These are phyloP conservation scores for Aldabrachelys gigantea DNA, from an alignment of 2,113 vertebrate genomes.

Conservation along the genomic window DNA sequence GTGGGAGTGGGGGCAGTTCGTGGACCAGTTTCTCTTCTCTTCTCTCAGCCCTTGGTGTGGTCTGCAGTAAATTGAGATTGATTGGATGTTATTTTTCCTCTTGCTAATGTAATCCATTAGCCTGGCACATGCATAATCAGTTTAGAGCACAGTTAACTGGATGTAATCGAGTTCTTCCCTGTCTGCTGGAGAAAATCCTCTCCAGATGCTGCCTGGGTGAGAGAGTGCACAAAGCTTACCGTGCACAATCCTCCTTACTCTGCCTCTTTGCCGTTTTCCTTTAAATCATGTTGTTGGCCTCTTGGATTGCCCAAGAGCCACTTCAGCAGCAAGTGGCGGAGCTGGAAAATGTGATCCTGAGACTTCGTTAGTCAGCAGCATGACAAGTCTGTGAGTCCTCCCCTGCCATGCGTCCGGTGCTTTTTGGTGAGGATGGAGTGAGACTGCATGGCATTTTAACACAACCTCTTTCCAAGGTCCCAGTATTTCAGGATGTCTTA, in stretches of 20 bases:
- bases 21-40: constrained; percentile 87
- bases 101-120: constrained; percentile 99
- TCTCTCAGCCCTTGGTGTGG: constrained; percentile 90
- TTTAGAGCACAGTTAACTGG: constrained; percentile 99
- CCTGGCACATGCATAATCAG: constrained; percentile 99
- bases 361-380: accelerated
- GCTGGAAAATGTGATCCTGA: constrained; percentile 35
- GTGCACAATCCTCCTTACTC: constrained; percentile 61
- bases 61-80: constrained; percentile 98
- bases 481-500: too few species aligned
- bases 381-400: background rate
- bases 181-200: constrained; percentile 98
- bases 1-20: constrained; percentile 67
- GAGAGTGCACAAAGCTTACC: constrained; percentile 69
- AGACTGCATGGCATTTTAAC: constrained; percentile 24
- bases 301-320: constrained; percentile 17
- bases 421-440: background rate
- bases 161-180: constrained; percentile 99
- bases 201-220: constrained; percentile 89
- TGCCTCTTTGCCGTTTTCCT: constrained; percentile 48
- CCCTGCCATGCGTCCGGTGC: background rate
- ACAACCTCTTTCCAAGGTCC: constrained; percentile 8
- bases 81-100: constrained; percentile 99
- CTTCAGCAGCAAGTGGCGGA: constrained; percentile 26
- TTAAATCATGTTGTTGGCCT: constrained; percentile 22